Percentiles rank a stretch among this genome's conserved stretches.
Conservation (phyloP, 2,113 vertebrate genomes). For the Mormyrus lacerda region DNA sequence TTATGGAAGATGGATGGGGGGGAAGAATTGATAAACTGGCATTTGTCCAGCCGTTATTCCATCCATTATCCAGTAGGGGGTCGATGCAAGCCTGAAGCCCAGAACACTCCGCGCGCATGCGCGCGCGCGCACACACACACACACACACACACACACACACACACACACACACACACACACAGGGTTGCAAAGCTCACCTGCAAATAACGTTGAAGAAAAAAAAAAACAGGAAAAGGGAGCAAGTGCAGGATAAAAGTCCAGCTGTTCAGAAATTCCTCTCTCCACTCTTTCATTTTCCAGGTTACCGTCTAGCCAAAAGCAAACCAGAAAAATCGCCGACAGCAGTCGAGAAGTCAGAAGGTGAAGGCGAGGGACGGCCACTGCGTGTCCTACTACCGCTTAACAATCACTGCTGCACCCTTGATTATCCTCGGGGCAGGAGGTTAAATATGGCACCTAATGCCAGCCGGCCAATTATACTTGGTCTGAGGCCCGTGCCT, state of each 20-base stretch:
- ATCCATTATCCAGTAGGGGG: neutral
- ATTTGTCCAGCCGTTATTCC: neutral
- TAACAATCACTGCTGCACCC: neutral
- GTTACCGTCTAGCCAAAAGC: neutral
- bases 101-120: neutral
- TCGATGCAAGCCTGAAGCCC: neutral
- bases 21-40: neutral
- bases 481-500: neutral
- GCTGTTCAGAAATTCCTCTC: neutral
- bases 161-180: neutral
- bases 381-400: neutral
- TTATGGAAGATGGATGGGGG: neutral
- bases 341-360: neutral
- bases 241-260: neutral
- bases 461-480: neutral
- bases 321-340: neutral
- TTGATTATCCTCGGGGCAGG: neutral
- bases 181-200: neutral
- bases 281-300: neutral
- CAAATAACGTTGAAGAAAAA: neutral
- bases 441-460: neutral
- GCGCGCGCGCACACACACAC: too few relatives aligned
- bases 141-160: too few relatives aligned
- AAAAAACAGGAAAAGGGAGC: neutral
- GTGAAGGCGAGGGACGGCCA: neutral